Evolutionary conservation across 2,113 vertebrate genomes (phyloP).

Genomic region (Acanthochromis polyacanthus): DNA sequence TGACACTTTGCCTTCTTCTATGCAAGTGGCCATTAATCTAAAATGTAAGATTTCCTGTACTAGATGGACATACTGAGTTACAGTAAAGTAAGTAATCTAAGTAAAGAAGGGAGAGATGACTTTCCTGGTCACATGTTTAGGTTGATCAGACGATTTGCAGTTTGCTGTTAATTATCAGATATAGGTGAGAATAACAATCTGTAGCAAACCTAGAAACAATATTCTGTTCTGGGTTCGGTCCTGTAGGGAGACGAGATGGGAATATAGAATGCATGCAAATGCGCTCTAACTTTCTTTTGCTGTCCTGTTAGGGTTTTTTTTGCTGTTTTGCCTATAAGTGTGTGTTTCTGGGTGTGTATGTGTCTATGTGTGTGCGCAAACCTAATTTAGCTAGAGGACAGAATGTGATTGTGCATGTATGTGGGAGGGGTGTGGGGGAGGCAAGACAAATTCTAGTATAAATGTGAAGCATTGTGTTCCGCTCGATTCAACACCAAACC

Average conservation of each 20-base stretch:
- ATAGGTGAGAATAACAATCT: slow-evolving; percentile 3
- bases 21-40: neutral
- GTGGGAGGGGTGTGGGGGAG: slow-evolving; percentile 70
- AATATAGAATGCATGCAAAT: slow-evolving; percentile 63
- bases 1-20: neutral
- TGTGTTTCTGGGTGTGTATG: neutral
- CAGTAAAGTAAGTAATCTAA: neutral
- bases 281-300: slow-evolving; percentile 47
- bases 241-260: slow-evolving; percentile 4
- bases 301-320: slow-evolving; percentile 39
- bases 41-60: neutral
- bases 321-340: slow-evolving; percentile 11
- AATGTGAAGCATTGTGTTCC: slow-evolving; percentile 73
- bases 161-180: slow-evolving; percentile 10
- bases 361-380: slow-evolving; percentile 14
- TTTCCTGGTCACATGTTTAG: neutral
- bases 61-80: slow-evolving; percentile 2
- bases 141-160: slow-evolving; percentile 1
- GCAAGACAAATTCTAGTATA: slow-evolving; percentile 59
- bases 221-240: neutral
- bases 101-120: slow-evolving; percentile 3
- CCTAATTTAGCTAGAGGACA: slow-evolving; percentile 66
- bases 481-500: slow-evolving; percentile 68
- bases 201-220: slow-evolving; percentile 13
- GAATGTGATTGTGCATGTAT: slow-evolving; percentile 61